Conservation (phyloP, 1,140 invertebrate genomes). For the Caenorhabditis brenneri region DNA sequence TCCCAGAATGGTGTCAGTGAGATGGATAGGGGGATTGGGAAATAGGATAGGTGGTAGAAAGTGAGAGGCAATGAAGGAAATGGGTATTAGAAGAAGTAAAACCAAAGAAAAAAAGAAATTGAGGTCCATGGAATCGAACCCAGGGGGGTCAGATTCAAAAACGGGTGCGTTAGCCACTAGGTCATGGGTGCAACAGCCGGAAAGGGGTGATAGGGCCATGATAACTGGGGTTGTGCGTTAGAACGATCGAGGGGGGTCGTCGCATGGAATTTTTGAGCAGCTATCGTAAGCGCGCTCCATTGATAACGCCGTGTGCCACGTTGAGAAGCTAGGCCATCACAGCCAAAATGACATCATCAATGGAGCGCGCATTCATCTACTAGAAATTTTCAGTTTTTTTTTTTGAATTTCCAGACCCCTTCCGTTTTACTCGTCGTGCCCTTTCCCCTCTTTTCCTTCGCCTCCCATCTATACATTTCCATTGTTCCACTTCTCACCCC, state of each 20-base stretch:
- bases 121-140: background rate
- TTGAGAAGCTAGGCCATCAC: too few species aligned
- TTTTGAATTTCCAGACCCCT: too few species aligned
- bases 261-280: too few species aligned
- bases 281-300: too few species aligned
- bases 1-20: conserved; percentile 33
- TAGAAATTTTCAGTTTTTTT: background rate
- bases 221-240: too few species aligned
- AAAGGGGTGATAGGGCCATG: too few species aligned
- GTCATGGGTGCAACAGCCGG: too few species aligned
- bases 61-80: background rate
- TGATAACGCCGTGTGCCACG: too few species aligned
- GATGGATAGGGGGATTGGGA: background rate
- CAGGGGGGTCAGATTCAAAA: too few species aligned
- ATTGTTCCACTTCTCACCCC: background rate
- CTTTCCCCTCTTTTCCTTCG: background rate
- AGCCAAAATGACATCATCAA: too few species aligned
- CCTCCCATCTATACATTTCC: background rate
- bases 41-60: background rate
- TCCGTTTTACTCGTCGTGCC: background rate
- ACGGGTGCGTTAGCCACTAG: too few species aligned
- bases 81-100: background rate
- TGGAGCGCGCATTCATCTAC: background rate
- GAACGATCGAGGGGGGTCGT: too few species aligned
- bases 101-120: background rate